Evolutionary conservation across 2,797 vertebrate genomes (phyloP).

Genomic region (Gobionotothen gibberifrons): DNA sequence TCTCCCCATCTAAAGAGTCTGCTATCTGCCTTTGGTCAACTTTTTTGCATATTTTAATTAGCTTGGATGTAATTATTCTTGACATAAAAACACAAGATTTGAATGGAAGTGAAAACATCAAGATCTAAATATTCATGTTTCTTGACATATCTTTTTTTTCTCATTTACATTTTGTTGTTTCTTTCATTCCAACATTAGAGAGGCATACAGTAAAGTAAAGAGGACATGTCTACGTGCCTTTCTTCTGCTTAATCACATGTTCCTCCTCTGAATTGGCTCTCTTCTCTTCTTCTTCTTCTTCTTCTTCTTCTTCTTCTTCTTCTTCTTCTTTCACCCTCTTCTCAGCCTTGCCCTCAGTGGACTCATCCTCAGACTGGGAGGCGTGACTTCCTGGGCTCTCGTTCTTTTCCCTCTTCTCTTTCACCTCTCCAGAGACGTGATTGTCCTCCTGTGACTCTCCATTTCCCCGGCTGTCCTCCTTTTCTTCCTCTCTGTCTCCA

Average conservation of each 20-base stretch:
- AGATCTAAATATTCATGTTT: constrained; percentile 2
- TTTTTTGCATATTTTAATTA: constrained; percentile 20
- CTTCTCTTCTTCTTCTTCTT: constrained; percentile 71
- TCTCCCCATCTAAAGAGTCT: not conserved
- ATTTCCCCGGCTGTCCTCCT: constrained; percentile 46
- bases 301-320: constrained; percentile 64
- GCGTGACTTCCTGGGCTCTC: constrained; percentile 37
- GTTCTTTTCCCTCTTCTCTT: constrained; percentile 46
- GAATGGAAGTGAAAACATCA: constrained; percentile 2
- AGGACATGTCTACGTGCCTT: constrained; percentile 53
- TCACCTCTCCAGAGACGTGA: constrained; percentile 34
- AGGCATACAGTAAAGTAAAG: not conserved
- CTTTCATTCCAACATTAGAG: not conserved
- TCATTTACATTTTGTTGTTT: not conserved
- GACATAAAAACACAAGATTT: constrained; percentile 23
- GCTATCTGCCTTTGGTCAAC: constrained; percentile 16
- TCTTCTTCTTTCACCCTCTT: constrained; percentile 54
- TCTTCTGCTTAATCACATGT: constrained; percentile 43
- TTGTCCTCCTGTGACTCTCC: constrained; percentile 53
- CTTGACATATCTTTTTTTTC: not conserved
- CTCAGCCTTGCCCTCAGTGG: constrained; percentile 33
- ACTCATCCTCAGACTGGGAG: constrained; percentile 43
- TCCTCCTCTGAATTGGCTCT: constrained; percentile 44
- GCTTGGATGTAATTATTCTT: not conserved
- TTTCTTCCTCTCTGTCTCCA: constrained; percentile 34